Conservation (phyloP, 2,797 vertebrate species). For the Oreonectes daqikongensis region DNA sequence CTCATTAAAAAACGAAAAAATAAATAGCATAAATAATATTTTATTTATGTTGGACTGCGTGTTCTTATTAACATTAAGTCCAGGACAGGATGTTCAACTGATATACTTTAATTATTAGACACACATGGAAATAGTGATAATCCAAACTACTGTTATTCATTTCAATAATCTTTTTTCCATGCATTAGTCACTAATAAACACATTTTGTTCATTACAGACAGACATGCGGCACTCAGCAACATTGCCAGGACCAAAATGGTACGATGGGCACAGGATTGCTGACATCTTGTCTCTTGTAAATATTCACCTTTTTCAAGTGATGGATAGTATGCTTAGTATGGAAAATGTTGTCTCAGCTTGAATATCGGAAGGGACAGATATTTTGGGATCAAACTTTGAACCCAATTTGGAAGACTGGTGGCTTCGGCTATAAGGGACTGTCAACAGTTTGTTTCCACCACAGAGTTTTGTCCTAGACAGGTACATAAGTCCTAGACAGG, state of each 20-base stretch:
- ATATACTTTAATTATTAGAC: conserved; percentile 13
- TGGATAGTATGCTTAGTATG: conserved; percentile 1
- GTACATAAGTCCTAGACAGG: too few relatives aligned
- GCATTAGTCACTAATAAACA: conserved; percentile 34
- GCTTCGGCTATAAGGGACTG: background rate
- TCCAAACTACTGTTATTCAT: background rate
- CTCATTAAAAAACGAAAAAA: too few relatives aligned
- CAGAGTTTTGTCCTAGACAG: too few relatives aligned
- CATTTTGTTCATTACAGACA: conserved; percentile 41
- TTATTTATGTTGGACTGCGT: background rate
- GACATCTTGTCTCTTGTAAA: conserved; percentile 65
- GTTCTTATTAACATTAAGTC: background rate
- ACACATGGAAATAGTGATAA: background rate
- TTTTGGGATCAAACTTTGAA: conserved; percentile 43
- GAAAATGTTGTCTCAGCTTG: conserved; percentile 43
- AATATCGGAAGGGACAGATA: conserved; percentile 12
- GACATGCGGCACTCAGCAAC: conserved; percentile 64
- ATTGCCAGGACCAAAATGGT: conserved; percentile 56
- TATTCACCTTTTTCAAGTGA: conserved; percentile 47
- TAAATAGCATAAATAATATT: too few relatives aligned
- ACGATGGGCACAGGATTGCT: conserved; percentile 71
- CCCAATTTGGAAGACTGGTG: background rate
- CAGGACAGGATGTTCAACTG: background rate
- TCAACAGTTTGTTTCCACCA: conserved; percentile 13
- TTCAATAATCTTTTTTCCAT: background rate